Percentiles rank a stretch among this genome's conserved stretches.
These are phyloP conservation scores for Myotis lucifugus DNA, from an alignment of 2,113 vertebrate genomes.

Conservation along the genomic window DNA sequence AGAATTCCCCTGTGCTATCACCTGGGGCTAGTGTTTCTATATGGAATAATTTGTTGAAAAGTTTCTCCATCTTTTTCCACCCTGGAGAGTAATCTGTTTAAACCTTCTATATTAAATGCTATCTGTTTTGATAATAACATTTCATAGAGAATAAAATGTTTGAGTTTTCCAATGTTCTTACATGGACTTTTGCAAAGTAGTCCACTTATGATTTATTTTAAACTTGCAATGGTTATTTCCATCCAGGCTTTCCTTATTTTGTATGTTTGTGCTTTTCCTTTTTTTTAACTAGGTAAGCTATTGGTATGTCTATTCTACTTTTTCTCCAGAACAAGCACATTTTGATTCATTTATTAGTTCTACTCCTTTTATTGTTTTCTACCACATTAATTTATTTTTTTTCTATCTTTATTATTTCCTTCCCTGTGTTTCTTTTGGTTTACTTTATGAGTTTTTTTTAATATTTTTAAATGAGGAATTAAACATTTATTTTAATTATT, in stretches of 20 bases:
- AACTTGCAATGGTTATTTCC: neutral
- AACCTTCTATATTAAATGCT: neutral
- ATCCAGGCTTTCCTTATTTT: neutral
- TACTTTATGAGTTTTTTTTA: neutral
- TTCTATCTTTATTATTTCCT: conserved; percentile 19
- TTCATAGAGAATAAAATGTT: neutral
- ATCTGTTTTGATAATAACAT: neutral
- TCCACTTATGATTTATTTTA: neutral
- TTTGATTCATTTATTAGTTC: neutral
- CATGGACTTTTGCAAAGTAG: neutral
- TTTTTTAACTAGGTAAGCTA: neutral
- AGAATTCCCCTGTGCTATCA: neutral
- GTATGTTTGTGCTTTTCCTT: neutral
- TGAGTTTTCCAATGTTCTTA: neutral
- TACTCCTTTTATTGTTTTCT: neutral
- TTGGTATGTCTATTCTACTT: neutral
- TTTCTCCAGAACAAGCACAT: neutral
- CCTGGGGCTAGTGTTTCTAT: neutral
- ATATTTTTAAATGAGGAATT: neutral
- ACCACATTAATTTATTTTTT: conserved; percentile 12
- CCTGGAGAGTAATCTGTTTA: neutral
- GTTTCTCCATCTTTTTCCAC: neutral
- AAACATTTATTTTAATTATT: neutral
- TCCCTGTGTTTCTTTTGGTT: neutral
- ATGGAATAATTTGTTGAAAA: neutral